A percentile compares a stretch with the other conserved stretches of the same genome.
phyloP scores from a whole-genome alignment of 2,113 vertebrate genomes.

The Leucopsar rothschildi region DNA sequence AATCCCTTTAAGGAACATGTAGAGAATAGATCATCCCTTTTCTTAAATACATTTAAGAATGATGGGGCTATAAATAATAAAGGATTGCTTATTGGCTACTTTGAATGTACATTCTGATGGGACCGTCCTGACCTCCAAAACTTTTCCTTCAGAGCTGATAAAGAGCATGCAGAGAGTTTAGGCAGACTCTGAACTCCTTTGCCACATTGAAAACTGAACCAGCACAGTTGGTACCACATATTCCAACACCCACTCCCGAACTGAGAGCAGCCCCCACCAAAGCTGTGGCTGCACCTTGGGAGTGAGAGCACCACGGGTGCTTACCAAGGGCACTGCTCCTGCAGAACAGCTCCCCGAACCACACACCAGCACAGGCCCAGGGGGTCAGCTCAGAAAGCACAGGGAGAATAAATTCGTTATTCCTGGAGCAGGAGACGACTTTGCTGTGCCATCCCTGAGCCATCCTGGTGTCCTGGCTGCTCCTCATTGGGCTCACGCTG shows the following conservation, averaged over 20 bases:
- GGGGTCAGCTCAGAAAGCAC: background rate
- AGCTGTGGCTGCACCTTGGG: background rate
- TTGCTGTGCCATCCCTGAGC: background rate
- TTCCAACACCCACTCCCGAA: background rate
- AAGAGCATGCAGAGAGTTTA: background rate
- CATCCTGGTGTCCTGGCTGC: background rate
- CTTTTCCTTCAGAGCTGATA: background rate
- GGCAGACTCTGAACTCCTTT: background rate
- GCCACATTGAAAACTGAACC: background rate
- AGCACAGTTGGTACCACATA: background rate
- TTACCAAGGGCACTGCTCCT: background rate
- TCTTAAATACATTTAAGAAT: conserved; percentile 62
- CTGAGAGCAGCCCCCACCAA: background rate
- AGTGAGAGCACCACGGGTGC: background rate
- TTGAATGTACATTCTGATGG: background rate
- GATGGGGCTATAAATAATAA: conserved; percentile 50
- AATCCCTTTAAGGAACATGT: conserved; percentile 72
- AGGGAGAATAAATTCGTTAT: background rate
- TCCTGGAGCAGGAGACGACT: background rate
- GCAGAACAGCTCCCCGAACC: background rate
- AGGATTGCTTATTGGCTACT: conserved; percentile 11
- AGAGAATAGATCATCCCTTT: conserved; percentile 69
- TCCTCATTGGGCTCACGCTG: background rate
- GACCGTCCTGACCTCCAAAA: background rate
- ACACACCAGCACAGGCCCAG: background rate